Percentiles rank a stretch among this genome's conserved stretches.
Evolutionary conservation across 2,113 vertebrate species (phyloP).

Genomic region (zebrafish (Danio rerio)): DNA sequence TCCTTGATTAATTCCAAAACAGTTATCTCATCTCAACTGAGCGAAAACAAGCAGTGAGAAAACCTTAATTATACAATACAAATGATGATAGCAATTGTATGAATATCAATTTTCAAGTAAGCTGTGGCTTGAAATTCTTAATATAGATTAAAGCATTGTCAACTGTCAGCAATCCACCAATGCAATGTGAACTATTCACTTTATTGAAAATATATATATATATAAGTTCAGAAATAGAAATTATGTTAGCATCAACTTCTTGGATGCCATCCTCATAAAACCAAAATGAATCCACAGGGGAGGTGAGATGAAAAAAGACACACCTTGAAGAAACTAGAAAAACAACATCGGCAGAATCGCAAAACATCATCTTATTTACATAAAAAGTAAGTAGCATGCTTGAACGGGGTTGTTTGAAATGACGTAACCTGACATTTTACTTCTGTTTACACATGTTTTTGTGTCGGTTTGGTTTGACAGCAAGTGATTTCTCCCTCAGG

Average conservation of each 20-base stretch:
- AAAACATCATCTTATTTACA: conserved; percentile 15
- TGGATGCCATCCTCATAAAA: background rate
- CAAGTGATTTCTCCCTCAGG: conserved; percentile 10
- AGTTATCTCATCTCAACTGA: background rate
- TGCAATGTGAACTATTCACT: background rate
- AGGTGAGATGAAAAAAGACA: background rate
- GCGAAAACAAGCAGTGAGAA: background rate
- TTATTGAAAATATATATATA: background rate
- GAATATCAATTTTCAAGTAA: background rate
- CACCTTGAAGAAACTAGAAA: background rate
- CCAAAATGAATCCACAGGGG: background rate
- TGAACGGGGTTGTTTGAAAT: conserved; percentile 15
- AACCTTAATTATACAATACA: background rate
- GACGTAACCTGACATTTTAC: conserved; percentile 23
- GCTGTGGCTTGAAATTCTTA: background rate
- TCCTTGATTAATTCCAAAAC: conserved; percentile 14
- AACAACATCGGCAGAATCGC: background rate
- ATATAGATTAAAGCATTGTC: background rate
- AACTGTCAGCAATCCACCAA: conserved; percentile 1
- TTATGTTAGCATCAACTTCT: background rate
- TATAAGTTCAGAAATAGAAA: background rate
- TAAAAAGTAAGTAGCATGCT: background rate
- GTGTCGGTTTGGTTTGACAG: conserved; percentile 15
- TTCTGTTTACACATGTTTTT: conserved; percentile 26
- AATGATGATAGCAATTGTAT: background rate